Evolutionary conservation across 2,113 vertebrate genomes (phyloP).

Genomic region (Globicephala melas): DNA sequence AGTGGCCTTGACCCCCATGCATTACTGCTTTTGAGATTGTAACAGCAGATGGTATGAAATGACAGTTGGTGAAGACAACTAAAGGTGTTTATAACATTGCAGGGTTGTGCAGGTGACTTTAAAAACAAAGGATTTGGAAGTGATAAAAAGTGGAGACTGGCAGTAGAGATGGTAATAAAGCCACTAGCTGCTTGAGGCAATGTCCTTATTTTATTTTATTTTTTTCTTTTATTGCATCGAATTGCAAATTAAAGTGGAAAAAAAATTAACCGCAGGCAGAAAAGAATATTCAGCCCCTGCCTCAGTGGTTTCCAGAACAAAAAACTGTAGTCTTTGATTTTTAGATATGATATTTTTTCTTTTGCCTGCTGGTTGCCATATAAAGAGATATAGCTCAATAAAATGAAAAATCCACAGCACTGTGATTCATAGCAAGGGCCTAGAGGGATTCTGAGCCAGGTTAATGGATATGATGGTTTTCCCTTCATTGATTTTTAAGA

Average conservation of each 20-base stretch:
- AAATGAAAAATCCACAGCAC: conserved; percentile 86
- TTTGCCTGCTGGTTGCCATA: conserved; percentile 84
- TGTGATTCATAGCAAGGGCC: conserved; percentile 87
- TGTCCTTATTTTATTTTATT: conserved; percentile 65
- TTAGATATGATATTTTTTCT: conserved; percentile 84
- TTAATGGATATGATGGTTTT: conserved; percentile 87
- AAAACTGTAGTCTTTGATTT: conserved; percentile 86
- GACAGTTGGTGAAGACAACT: conserved; percentile 77
- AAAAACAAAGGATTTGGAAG: conserved; percentile 86
- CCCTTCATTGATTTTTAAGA: conserved; percentile 92
- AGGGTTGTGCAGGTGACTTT: conserved; percentile 81
- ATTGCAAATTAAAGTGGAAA: conserved; percentile 89
- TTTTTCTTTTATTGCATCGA: conserved; percentile 84
- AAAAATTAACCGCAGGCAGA: conserved; percentile 87
- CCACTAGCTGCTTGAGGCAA: conserved; percentile 84
- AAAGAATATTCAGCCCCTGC: conserved; percentile 82
- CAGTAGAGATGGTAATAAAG: conserved; percentile 86
- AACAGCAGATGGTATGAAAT: conserved; percentile 79
- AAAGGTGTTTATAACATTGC: conserved; percentile 74
- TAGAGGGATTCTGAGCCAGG: conserved; percentile 89
- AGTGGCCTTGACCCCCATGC: conserved; percentile 79
- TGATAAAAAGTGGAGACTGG: conserved; percentile 87
- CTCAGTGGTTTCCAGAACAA: conserved; percentile 80
- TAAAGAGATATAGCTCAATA: conserved; percentile 93
- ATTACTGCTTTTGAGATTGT: conserved; percentile 80